Evolutionary conservation across 2,888 invertebrate genomes (phyloP).

Genomic region (Amorpha juglandis): DNA sequence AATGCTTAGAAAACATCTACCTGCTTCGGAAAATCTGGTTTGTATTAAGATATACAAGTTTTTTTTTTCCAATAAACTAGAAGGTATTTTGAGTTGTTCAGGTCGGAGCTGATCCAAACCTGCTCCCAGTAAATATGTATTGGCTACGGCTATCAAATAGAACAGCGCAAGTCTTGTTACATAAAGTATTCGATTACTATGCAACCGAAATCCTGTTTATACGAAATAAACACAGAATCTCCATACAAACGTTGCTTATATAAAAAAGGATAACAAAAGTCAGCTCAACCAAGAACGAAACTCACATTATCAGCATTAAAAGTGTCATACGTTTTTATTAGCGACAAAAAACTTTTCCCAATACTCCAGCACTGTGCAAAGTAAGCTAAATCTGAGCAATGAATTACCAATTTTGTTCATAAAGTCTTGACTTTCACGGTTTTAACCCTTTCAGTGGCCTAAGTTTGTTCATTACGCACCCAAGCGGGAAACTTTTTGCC

Average conservation of each 20-base stretch:
- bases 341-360: slow-evolving; percentile 57
- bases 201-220: background rate
- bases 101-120: background rate
- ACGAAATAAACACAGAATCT: slow-evolving; percentile 12
- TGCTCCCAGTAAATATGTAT: slow-evolving; percentile 1
- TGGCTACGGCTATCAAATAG: background rate
- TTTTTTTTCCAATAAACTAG: background rate
- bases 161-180: background rate
- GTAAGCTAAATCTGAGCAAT: slow-evolving; percentile 64
- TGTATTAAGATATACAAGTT: background rate
- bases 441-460: slow-evolving; percentile 67
- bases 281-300: slow-evolving; percentile 35
- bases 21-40: background rate
- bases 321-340: slow-evolving; percentile 59
- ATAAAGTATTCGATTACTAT: background rate
- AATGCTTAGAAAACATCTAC: background rate
- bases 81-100: background rate
- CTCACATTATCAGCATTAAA: slow-evolving; percentile 45
- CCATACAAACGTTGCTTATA: slow-evolving; percentile 24
- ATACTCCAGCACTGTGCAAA: slow-evolving; percentile 56
- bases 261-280: slow-evolving; percentile 37
- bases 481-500: slow-evolving; percentile 57
- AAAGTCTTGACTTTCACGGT: slow-evolving; percentile 64
- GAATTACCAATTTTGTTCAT: slow-evolving; percentile 73
- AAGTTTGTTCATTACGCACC: slow-evolving; percentile 71